Base-by-base conservation (phyloP, 2,113 vertebrate genomes). In the Platysternon megacephalum region DNA sequence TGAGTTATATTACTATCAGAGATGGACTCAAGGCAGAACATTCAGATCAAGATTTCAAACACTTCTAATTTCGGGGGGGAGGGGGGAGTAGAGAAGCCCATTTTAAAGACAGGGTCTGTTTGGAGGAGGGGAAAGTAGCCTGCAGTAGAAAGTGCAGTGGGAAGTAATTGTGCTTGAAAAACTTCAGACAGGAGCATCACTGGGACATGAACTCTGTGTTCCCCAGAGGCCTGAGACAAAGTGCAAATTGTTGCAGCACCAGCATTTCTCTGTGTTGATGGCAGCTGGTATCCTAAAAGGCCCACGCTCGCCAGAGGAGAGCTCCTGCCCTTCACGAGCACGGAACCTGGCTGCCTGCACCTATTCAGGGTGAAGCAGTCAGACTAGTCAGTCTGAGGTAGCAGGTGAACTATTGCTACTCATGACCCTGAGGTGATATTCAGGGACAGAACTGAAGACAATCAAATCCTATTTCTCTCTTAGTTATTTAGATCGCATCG, bases 31-130 rank as follows among this genome's bases (percentile, higher is more conserved):
- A 3, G 53, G 78, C 53, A 53, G 46, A 82, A 8, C 35, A 13
- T 39, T 46, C 0, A 3, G 29, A 17, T 89, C 44, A 42, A 79
- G 28, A 48, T 4, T 0, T 0, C 32, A 10, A 72, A 0, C 32
- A 1, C 28, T 26, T 14, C 39, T 6, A 4, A 24, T 49, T 11
- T 5, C 5, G 2, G 35, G n/a, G 16, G 61, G 11, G 2, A 2
- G 8, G 35, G 35, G 2, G 19, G 8, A 5, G n/a, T 16, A 22
- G 51, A n/a, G 35, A 80, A 51, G 17, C 22, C 39, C 72, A 72
- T 44, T 44, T 42, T 26, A 3, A 26, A 42, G 39, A 12, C 39
- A 78, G 74, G 7, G 74, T 29, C 39, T 26, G 14, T 26, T 21
- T n/a, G 48, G 48, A 52, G 48, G 17, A 51, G 11, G 49, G 21